Conservation (phyloP, 37 sponge, comb jelly and placozoan species). For the Halisarca cf. caerulea region DNA sequence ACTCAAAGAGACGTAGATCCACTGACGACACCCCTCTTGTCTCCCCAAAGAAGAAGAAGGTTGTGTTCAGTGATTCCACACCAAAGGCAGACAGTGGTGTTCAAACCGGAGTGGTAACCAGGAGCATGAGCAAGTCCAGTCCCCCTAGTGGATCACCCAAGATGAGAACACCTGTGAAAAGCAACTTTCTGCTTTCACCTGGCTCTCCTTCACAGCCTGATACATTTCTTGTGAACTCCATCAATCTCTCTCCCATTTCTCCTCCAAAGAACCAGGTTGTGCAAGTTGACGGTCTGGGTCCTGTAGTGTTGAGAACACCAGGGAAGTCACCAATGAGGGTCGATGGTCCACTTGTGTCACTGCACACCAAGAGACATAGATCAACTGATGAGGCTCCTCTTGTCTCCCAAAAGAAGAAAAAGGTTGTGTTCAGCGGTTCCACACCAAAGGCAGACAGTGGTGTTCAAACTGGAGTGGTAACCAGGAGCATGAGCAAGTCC, state of each 20-base stretch:
- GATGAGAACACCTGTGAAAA: neutral
- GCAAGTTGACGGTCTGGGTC: neutral
- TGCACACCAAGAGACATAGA: neutral
- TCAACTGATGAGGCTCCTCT: neutral
- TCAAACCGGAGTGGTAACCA: too few relatives aligned
- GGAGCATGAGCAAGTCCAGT: too few relatives aligned
- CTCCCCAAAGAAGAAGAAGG: neutral
- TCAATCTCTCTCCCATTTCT: neutral
- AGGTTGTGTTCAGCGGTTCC: neutral
- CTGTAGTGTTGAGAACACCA: neutral
- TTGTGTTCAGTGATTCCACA: neutral
- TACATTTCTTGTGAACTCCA: neutral
- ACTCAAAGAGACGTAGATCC: neutral
- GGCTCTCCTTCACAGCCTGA: neutral
- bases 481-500: too few relatives aligned
- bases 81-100: too few relatives aligned
- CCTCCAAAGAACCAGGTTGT: neutral
- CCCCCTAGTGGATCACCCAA: neutral
- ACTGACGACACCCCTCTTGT: neutral
- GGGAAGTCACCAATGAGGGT: neutral
- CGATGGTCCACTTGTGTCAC: neutral
- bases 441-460: too few relatives aligned
- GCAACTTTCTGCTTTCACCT: neutral
- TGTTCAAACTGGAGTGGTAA: too few relatives aligned
- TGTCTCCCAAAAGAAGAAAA: neutral